Evolutionary conservation across 2,113 vertebrate genomes (phyloP).

Genomic region (Pipa parva): DNA sequence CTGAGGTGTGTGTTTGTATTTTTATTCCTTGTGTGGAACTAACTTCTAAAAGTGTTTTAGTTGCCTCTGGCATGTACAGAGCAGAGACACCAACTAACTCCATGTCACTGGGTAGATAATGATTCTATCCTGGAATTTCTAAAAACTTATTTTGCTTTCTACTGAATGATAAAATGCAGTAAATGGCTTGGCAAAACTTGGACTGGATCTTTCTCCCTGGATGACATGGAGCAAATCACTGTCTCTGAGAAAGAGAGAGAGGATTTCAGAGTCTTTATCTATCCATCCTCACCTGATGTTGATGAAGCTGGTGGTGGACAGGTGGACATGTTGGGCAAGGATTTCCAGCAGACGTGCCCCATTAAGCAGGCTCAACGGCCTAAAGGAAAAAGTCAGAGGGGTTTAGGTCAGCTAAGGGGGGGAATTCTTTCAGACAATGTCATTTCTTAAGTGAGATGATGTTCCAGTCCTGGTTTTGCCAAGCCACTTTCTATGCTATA

Average conservation of each 20-base stretch:
- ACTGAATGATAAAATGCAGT: not conserved
- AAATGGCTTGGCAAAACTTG: not conserved
- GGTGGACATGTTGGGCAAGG: constrained; percentile 79
- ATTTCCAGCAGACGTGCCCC: constrained; percentile 84
- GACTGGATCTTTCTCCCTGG: not conserved
- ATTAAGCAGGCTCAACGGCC: constrained; percentile 77
- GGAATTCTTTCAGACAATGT: fast-evolving
- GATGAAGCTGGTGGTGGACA: constrained; percentile 88
- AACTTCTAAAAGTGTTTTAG: too few relatives aligned
- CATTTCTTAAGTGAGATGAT: too few relatives aligned
- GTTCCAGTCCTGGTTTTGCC: too few relatives aligned
- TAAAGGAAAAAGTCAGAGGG: constrained; percentile 46
- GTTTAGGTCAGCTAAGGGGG: not conserved
- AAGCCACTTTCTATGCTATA: too few relatives aligned
- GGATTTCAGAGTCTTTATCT: too few relatives aligned
- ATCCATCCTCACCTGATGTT: constrained; percentile 85
- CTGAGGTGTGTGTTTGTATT: too few relatives aligned
- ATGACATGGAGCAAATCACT: too few relatives aligned
- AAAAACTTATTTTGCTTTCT: not conserved
- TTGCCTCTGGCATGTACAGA: too few relatives aligned
- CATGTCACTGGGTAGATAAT: not conserved
- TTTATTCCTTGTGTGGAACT: too few relatives aligned
- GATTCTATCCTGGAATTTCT: not conserved
- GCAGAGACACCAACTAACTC: not conserved
- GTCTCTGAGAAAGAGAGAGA: too few relatives aligned